These are phyloP conservation scores for Ormyrus pomaceus DNA, from an alignment of 2,888 invertebrate species.

Conservation along the genomic window DNA sequence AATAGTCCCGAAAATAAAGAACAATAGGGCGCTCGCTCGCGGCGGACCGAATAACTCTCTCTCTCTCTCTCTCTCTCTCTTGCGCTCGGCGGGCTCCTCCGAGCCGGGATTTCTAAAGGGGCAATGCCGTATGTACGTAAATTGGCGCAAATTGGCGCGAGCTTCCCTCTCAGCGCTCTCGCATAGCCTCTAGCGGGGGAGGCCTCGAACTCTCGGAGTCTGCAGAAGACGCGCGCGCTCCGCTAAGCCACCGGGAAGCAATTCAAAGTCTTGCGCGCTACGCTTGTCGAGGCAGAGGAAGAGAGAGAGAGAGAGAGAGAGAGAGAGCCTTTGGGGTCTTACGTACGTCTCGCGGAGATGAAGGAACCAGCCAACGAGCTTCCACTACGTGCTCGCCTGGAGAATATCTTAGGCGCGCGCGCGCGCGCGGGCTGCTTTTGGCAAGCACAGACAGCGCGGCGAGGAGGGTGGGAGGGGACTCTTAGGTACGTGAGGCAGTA, in stretches of 20 bases:
- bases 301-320: conserved; percentile 34
- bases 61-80: neutral
- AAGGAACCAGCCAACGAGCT: conserved; percentile 69
- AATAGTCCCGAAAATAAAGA: conserved; percentile 50
- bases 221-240: conserved; percentile 65
- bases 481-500: neutral
- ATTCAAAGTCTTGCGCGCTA: conserved; percentile 71
- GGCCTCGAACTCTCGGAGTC: conserved; percentile 55
- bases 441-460: conserved; percentile 66
- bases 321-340: conserved; percentile 66
- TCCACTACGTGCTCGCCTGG: conserved; percentile 66
- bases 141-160: conserved; percentile 74
- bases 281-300: conserved; percentile 61
- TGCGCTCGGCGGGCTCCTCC: conserved; percentile 44
- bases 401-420: conserved; percentile 64
- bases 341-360: conserved; percentile 69
- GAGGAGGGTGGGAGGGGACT: neutral
- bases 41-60: neutral
- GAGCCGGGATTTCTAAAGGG: conserved; percentile 69
- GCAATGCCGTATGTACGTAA: conserved; percentile 70
- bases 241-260: conserved; percentile 74
- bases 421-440: conserved; percentile 71
- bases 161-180: conserved; percentile 59
- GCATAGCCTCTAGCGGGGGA: conserved; percentile 53
- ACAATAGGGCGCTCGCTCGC: neutral